Percentiles rank a stretch among this genome's conserved stretches.
Conservation (phyloP, 2,113 vertebrate species). For the Neolamprologus longior region DNA sequence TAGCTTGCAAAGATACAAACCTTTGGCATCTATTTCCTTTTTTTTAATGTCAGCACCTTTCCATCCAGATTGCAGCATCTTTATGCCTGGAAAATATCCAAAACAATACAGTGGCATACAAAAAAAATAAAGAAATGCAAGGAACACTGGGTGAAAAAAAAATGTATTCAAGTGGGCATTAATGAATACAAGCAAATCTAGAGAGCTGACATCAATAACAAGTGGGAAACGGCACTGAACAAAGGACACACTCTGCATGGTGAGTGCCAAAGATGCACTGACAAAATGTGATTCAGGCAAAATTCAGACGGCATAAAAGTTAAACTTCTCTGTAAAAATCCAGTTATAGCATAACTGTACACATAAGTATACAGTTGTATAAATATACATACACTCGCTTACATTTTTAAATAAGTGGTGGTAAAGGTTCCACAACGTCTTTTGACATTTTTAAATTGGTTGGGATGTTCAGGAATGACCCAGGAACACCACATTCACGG, state of each 20-base stretch:
- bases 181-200: background rate
- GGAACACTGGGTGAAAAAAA: background rate
- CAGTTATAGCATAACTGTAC: background rate
- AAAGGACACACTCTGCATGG: background rate
- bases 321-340: background rate
- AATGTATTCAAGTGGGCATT: background rate
- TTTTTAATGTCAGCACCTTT: background rate
- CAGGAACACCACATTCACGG: background rate
- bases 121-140: background rate
- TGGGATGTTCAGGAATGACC: background rate
- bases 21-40: background rate
- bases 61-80: constrained; percentile 3
- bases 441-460: background rate
- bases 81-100: constrained; percentile 33
- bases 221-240: background rate
- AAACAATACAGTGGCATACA: background rate
- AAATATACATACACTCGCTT: background rate
- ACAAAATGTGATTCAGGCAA: background rate
- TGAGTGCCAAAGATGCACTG: background rate
- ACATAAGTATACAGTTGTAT: background rate
- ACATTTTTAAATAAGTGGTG: background rate
- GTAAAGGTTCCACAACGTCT: background rate
- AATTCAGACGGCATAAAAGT: background rate
- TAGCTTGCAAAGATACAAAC: background rate
- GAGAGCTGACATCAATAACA: background rate